Evolutionary conservation across 2,113 vertebrate genomes (phyloP).

Genomic region (Pterocles orientalis): DNA sequence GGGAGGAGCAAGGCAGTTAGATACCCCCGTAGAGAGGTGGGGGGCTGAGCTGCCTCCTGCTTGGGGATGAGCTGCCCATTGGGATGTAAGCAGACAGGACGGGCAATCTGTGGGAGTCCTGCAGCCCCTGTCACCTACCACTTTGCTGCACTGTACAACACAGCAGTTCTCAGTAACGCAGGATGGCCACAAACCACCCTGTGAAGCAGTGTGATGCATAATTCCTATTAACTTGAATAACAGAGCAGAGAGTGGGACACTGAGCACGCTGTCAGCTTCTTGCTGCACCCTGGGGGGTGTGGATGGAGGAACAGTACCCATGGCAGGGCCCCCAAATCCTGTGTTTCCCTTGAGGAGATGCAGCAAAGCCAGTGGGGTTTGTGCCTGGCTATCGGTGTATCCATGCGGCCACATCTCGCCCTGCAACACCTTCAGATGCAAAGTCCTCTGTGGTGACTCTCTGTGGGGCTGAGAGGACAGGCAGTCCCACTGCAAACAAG

Average conservation of each 20-base stretch:
- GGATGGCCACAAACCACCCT: neutral
- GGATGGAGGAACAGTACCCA: neutral
- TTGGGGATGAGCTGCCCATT: neutral
- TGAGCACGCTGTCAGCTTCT: neutral
- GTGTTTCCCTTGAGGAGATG: neutral
- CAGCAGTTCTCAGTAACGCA: neutral
- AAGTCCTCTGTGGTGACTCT: neutral
- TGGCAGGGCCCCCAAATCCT: neutral
- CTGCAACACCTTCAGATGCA: neutral
- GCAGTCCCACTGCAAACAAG: neutral
- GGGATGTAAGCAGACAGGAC: neutral
- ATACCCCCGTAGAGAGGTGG: rapidly evolving
- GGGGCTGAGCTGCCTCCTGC: rapidly evolving
- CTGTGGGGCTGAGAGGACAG: neutral
- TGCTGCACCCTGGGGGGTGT: neutral
- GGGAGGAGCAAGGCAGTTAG: neutral
- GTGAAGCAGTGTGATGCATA: neutral
- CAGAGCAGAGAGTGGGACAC: neutral
- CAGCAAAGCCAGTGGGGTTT: neutral
- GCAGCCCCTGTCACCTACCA: neutral
- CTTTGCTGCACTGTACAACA: rapidly evolving
- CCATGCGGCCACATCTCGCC: rapidly evolving
- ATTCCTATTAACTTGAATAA: constrained; percentile 34
- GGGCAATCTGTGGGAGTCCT: neutral
- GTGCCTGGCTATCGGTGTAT: rapidly evolving